Evolutionary conservation across 2,888 invertebrate species (phyloP), one percentile per base, ranked within the genome.

Genomic region (Myathropa florea): DNA sequence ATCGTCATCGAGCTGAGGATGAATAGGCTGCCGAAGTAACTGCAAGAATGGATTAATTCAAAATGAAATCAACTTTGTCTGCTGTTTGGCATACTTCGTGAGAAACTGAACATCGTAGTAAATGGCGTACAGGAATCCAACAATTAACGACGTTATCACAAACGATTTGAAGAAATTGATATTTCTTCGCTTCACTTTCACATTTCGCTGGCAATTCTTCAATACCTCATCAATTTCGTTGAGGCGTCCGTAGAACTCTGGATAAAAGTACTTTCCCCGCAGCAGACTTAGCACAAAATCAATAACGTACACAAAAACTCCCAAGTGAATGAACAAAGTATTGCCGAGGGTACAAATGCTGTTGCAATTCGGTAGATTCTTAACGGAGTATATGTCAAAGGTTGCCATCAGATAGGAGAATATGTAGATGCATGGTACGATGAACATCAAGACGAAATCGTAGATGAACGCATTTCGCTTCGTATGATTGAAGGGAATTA

Each of bases 221-320:
- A 92, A 88, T 33, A 89, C 75, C 0, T 80, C 89, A 86, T 92
- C 92, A 60, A 92, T 92, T 71, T 90, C 91, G 1, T 88, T 53
- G 2, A 92, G 67, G 14, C 89, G 89, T 30, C 88, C 81, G 53
- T 90, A 88, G 75, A 92, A 92, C 21, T 90, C 89, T 14, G 90
- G 82, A 63, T 90, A 92, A 72, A 92, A 92, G 10, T 88, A 78
- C 46, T 92, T 92, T 6, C 92, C 90, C 0, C 92, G 90, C 46
- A 89, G 88, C 0, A 92, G 28, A n/a, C 90, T 90, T 46, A 92
- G 23, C 6, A 89, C 3, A 18, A 88, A 89, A 14, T 90, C 89
- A 4, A 89, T 89, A 10, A 90, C 26, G 60, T 92, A 92, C 3
- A 92, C 89, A 53, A 90, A 91, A 10, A 90, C 89, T 0, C 92